Evolutionary conservation across 2,888 invertebrate species (phyloP).

Genomic region (Hyposoter dolosus): DNA sequence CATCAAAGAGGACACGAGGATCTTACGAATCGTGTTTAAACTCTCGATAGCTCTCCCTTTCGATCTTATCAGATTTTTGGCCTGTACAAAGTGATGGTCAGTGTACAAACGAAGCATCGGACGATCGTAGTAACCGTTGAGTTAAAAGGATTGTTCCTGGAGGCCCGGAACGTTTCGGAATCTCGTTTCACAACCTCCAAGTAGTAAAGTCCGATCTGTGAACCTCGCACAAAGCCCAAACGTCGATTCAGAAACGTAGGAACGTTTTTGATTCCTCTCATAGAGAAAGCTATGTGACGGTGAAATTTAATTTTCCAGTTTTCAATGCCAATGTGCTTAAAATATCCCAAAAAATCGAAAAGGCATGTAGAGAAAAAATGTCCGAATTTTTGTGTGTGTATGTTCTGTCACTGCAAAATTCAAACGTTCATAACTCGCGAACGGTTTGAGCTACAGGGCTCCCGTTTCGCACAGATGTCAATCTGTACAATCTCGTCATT

Average conservation of each 20-base stretch:
- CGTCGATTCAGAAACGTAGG: neutral
- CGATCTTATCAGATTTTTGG: slow-evolving; percentile 16
- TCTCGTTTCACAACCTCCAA: neutral
- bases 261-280: no score
- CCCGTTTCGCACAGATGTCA: no score
- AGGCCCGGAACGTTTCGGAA: neutral
- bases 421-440: no score
- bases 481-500: no score
- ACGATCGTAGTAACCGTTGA: slow-evolving; percentile 17
- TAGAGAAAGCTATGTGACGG: no score
- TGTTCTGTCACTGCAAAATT: no score
- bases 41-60: slow-evolving; percentile 10
- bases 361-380: no score
- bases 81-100: slow-evolving; percentile 20
- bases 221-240: neutral
- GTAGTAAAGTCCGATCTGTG: neutral
- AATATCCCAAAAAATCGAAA: no score
- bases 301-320: no score
- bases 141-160: slow-evolving; percentile 26
- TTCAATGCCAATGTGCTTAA: no score
- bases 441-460: no score
- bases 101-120: neutral
- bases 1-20: slow-evolving; percentile 42
- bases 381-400: no score
- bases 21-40: slow-evolving; percentile 34